phyloP scores from a whole-genome alignment of 2,113 vertebrate genomes.

The Pseudorectes ferrugineus region DNA sequence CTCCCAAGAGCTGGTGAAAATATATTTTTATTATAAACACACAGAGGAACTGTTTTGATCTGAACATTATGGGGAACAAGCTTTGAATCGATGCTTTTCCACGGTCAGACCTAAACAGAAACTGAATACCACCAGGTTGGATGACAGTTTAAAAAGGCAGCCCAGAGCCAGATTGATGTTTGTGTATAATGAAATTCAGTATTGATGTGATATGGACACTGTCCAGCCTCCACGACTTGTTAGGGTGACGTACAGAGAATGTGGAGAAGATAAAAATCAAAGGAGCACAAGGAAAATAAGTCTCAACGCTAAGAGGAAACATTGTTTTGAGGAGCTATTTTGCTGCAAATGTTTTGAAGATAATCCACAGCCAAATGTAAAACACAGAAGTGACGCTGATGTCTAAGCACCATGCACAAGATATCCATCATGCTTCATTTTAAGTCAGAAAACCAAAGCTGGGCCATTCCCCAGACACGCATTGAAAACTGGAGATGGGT shows the following conservation, averaged over 20 bases:
- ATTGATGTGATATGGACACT: conserved; percentile 62
- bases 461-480: rapidly evolving
- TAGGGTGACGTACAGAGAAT: conserved; percentile 4
- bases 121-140: conserved; percentile 60
- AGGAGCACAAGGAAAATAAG: not conserved
- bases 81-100: conserved; percentile 68
- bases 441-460: not conserved
- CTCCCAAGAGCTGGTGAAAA: conserved; percentile 65
- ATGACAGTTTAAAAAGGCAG: conserved; percentile 66
- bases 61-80: conserved; percentile 66
- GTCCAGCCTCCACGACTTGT: conserved; percentile 48
- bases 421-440: not conserved
- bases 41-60: conserved; percentile 64
- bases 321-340: not conserved
- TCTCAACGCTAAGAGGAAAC: not conserved
- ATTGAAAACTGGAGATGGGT: not conserved
- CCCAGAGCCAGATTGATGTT: conserved; percentile 65
- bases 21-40: conserved; percentile 72
- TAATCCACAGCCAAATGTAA: not conserved
- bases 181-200: conserved; percentile 68
- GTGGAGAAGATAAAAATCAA: conserved; percentile 45
- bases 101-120: conserved; percentile 65
- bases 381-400: not conserved
- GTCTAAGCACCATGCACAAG: not conserved
- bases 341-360: conserved; percentile 18